Base-by-base conservation (phyloP, 2,888 invertebrate genomes). In the Peribatodes rhomboidaria region DNA sequence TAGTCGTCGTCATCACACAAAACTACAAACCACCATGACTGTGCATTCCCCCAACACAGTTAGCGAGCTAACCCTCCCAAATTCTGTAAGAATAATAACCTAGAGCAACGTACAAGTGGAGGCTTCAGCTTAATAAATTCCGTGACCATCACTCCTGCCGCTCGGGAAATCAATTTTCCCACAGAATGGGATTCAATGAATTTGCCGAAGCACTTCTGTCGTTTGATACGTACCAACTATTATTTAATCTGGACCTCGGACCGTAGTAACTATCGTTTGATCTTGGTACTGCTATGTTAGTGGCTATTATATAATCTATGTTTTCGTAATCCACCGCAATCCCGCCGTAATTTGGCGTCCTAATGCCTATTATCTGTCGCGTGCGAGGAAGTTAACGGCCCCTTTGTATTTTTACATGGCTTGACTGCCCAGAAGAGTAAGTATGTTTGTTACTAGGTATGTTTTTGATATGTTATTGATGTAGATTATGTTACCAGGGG, bases 131-230 rank as follows among this genome's bases (percentile, higher is more conserved):
- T 59, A 54, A 59, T 55, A 59, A 61, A 47, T 44, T 44, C 18
- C 35, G 46, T 18, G 47, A 53, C 65, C 56, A 61, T 71, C 56
- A 47, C 47, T 50, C 13, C 8, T 11, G 60, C 44, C 81, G 56
- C 76, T 18, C 46, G 80, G 82, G 81, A 82, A 81, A 82, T 81
- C 71, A 75, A 64, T 49, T 57, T 55, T 46, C 46, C 47, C 58
- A 16, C 47, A 33, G 46, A 54, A 59, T 41, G 27, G 66, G 61
- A 61, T 64, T 56, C 65, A 54, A 69, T 68, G 73, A 71, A 75
- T 64, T 71, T 35, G 16, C 56, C 52, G 61, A 68, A 64, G 27
- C 39, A 46, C 64, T 61, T 74, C 53, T 62, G 67, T 66, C 66
- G 54, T 66, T 69, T 68, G 67, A 11, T 52, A n/a, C 13, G 8